Percentiles rank a stretch among this genome's conserved stretches.
Evolutionary conservation across 2,113 vertebrate genomes (phyloP).

Genomic region (Progne subis): DNA sequence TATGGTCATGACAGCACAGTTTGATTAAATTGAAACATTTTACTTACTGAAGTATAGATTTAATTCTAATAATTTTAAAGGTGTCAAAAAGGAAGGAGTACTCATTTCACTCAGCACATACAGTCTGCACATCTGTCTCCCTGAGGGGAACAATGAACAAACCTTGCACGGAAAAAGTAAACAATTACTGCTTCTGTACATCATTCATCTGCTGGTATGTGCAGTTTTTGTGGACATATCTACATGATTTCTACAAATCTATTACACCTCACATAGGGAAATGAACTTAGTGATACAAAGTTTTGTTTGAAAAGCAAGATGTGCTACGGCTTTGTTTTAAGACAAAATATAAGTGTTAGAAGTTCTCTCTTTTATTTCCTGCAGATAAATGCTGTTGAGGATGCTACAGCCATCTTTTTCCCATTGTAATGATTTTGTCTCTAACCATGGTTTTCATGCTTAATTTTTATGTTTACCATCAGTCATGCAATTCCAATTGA

Average conservation of each 20-base stretch:
- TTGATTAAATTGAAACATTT: constrained; percentile 52
- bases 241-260: neutral
- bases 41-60: constrained; percentile 26
- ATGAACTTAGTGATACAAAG: neutral
- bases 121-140: neutral
- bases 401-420: neutral
- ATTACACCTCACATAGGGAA: neutral
- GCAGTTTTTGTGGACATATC: neutral
- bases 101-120: neutral
- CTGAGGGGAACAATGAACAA: neutral
- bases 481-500: constrained; percentile 40
- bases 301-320: neutral
- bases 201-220: neutral
- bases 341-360: neutral
- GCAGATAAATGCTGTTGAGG: neutral
- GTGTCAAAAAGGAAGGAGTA: neutral
- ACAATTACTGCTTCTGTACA: neutral
- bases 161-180: neutral
- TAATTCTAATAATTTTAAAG: constrained; percentile 26
- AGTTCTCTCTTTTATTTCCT: neutral
- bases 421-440: neutral
- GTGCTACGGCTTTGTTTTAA: neutral
- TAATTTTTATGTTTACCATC: constrained; percentile 45
- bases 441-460: neutral
- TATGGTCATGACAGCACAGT: constrained; percentile 26